Conservation (phyloP, 2,797 vertebrate genomes). For the Harpagifer antarcticus region DNA sequence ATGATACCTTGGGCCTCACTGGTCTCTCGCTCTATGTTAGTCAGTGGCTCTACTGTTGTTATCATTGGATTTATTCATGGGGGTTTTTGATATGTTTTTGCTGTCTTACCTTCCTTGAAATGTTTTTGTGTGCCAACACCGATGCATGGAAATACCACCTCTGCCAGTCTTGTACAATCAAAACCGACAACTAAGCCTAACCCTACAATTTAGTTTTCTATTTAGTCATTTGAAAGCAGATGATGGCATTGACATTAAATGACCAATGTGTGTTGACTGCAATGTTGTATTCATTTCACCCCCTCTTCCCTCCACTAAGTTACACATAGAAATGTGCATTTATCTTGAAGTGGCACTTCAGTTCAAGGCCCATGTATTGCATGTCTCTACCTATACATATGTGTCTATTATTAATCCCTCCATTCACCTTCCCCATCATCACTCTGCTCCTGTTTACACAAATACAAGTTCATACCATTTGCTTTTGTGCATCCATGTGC, state of each 20-base stretch:
- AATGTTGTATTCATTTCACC: background rate
- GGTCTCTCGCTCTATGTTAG: slow-evolving; percentile 18
- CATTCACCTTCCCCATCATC: too few relatives aligned
- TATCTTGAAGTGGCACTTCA: background rate
- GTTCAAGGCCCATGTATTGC: background rate
- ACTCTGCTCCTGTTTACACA: background rate
- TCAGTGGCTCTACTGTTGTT: slow-evolving; percentile 36
- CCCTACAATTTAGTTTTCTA: background rate
- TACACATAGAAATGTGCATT: background rate
- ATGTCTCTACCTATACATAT: background rate
- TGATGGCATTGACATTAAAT: background rate
- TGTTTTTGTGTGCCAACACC: background rate
- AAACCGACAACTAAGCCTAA: background rate
- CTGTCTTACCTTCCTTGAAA: slow-evolving; percentile 11
- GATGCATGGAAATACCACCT: background rate
- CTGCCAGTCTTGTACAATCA: slow-evolving; percentile 3
- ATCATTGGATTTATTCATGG: slow-evolving; percentile 40
- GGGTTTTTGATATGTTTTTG: slow-evolving; percentile 18
- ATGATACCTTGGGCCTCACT: slow-evolving; percentile 22
- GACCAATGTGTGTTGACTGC: background rate
- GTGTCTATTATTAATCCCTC: too few relatives aligned
- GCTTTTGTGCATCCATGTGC: slow-evolving; percentile 2
- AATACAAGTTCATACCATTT: background rate
- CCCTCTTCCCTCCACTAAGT: background rate
- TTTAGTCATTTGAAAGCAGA: background rate